Conservation (phyloP, 2,888 invertebrate species). For the Drosophila cyrtoloma region DNA sequence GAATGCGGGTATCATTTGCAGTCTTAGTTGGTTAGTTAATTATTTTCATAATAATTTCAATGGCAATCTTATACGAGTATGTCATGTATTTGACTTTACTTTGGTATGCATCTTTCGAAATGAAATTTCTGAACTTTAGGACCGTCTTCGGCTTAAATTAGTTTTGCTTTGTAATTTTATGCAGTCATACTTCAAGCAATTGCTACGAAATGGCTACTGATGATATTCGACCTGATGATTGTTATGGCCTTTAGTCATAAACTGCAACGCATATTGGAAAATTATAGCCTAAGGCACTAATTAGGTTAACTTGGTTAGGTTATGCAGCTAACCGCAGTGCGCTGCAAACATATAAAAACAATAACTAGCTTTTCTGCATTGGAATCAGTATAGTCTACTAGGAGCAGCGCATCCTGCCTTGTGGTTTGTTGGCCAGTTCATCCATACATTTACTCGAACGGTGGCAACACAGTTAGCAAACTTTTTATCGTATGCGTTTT, state of each 20-base stretch:
- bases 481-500: conserved; percentile 74
- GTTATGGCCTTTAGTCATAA: conserved; percentile 26
- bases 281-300: conserved; percentile 36
- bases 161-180: not conserved
- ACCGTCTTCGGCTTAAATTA: not conserved
- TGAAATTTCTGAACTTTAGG: too few species aligned
- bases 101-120: too few species aligned
- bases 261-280: conserved; percentile 39
- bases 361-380: conserved; percentile 26
- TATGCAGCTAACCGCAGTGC: conserved; percentile 17
- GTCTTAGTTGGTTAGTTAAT: not conserved
- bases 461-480: conserved; percentile 62
- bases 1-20: conserved; percentile 26
- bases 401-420: conserved; percentile 1
- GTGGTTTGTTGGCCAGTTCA: conserved; percentile 9
- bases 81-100: too few species aligned
- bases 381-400: not conserved
- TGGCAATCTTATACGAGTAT: too few species aligned
- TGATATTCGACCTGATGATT: conserved; percentile 22
- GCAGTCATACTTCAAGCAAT: conserved; percentile 15
- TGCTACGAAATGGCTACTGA: conserved; percentile 14
- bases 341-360: conserved; percentile 23
- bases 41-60: too few species aligned
- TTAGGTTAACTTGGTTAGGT: conserved; percentile 17
- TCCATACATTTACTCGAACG: conserved; percentile 3